Percentiles rank a stretch among this genome's conserved stretches.
Evolutionary conservation across 64 coral and sea anemone species (phyloP).

Genomic region (Montipora efflorescens): DNA sequence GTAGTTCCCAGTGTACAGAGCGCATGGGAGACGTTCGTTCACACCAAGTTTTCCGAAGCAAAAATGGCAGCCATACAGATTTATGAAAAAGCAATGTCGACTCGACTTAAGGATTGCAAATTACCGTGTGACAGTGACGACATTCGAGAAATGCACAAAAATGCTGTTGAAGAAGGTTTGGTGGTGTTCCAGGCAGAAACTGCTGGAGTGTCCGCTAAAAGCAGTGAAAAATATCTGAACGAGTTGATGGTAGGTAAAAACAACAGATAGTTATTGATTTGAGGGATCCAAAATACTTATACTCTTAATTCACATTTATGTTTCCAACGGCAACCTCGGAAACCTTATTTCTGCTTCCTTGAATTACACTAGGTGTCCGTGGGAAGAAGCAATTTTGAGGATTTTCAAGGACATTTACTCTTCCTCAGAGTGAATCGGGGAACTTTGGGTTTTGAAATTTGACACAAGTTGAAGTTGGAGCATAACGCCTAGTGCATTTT

Average conservation of each 20-base stretch:
- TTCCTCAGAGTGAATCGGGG: no score
- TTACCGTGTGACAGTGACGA: constrained; percentile 52
- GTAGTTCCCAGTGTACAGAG: constrained; percentile 55
- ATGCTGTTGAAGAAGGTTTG: constrained; percentile 6
- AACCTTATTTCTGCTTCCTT: no score
- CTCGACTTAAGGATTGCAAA: neutral
- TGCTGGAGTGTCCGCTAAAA: constrained; percentile 30
- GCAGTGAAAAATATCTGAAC: constrained; percentile 59
- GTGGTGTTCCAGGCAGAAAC: constrained; percentile 50
- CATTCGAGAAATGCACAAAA: constrained; percentile 23
- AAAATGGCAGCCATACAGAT: constrained; percentile 17
- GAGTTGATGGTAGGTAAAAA: constrained; percentile 46
- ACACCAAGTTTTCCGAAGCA: constrained; percentile 48
- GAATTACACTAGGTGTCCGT: no score
- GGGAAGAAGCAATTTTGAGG: no score
- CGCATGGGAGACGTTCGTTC: constrained; percentile 60
- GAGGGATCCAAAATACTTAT: no score
- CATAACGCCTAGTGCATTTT: no score
- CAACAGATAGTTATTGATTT: no score
- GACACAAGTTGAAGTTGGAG: no score
- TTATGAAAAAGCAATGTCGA: constrained; percentile 17
- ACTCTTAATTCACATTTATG: no score
- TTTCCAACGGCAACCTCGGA: no score
- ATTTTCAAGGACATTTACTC: no score
- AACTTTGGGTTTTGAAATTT: no score